Conservation (phyloP, 2,888 invertebrate species). For the Xestoiulus laeticollis region DNA sequence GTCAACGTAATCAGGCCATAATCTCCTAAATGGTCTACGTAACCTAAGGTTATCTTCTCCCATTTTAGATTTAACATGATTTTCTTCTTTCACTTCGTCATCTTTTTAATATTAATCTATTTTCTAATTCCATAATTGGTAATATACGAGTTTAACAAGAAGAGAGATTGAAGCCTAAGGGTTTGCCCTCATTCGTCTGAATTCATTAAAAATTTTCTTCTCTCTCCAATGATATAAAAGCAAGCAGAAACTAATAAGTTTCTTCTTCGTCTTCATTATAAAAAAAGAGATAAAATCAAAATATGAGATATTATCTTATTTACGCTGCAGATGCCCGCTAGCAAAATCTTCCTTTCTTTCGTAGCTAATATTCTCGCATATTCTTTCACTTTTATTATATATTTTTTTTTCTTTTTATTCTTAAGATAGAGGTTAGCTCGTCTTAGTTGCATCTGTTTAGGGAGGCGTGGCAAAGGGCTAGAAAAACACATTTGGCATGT, state of each 20-base stretch:
- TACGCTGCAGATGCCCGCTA: not conserved
- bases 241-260: not conserved
- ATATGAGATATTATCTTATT: not conserved
- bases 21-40: no score
- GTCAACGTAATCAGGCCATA: no score
- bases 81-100: not conserved
- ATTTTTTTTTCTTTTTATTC: not conserved
- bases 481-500: not conserved
- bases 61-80: not conserved
- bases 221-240: not conserved
- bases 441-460: not conserved
- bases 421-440: not conserved
- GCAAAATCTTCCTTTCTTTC: not conserved
- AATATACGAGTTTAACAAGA: not conserved
- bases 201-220: not conserved
- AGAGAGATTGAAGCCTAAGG: not conserved
- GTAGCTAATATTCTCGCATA: not conserved
- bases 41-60: not conserved
- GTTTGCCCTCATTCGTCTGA: conserved; percentile 26
- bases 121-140: conserved; percentile 18
- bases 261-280: not conserved
- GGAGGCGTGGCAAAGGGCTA: not conserved
- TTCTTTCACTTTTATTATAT: not conserved
- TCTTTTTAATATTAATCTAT: not conserved
- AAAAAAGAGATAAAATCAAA: conserved; percentile 26